phyloP scores from a whole-genome alignment of 2,888 invertebrate genomes.

The Synanthedon formicaeformis region DNA sequence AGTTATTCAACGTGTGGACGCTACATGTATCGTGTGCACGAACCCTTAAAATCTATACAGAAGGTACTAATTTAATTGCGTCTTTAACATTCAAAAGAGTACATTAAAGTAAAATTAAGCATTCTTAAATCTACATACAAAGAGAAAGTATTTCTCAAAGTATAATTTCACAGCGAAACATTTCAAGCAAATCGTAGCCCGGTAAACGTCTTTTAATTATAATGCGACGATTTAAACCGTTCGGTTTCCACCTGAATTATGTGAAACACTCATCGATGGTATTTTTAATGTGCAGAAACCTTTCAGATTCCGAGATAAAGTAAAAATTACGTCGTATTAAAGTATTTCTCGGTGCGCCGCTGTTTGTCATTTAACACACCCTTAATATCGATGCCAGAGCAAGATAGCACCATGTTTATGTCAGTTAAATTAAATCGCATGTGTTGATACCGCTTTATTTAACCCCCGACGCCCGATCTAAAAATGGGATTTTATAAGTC shows the following conservation, averaged over 20 bases:
- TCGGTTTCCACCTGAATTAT: conserved; percentile 17
- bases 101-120: no score
- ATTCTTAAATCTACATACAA: no score
- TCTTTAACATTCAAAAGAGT: no score
- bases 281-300: conserved; percentile 48
- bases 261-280: conserved; percentile 40
- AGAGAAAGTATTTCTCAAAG: no score
- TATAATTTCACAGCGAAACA: no score
- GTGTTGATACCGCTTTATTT: conserved; percentile 55
- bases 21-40: background rate
- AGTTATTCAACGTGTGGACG: no score
- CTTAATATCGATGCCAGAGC: conserved; percentile 61
- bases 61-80: no score
- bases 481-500: no score
- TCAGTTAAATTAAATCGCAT: conserved; percentile 64
- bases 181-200: no score
- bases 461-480: conserved; percentile 9
- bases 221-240: no score
- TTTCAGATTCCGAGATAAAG: conserved; percentile 46
- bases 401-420: conserved; percentile 62
- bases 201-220: no score
- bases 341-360: conserved; percentile 52
- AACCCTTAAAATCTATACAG: background rate
- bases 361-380: conserved; percentile 65
- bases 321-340: conserved; percentile 57